Evolutionary conservation across 1,140 invertebrate species (phyloP).

Genomic region (Plodia interpunctella): DNA sequence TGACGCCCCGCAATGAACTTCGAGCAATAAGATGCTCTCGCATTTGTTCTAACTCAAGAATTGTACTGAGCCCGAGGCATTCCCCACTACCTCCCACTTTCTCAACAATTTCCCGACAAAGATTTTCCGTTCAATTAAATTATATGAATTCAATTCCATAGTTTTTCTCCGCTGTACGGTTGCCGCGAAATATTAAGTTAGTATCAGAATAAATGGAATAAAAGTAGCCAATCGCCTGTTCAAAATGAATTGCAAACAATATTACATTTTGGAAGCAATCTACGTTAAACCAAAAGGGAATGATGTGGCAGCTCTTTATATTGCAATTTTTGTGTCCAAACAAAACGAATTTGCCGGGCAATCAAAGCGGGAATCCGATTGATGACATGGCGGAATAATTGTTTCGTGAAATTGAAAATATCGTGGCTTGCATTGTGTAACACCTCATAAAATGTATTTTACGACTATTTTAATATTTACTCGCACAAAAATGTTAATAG

Average conservation of each 20-base stretch:
- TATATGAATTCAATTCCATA: constrained; percentile 44
- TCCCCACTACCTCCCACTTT: constrained; percentile 42
- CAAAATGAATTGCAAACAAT: constrained; percentile 75
- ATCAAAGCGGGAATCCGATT: constrained; percentile 76
- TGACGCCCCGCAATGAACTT: constrained; percentile 25
- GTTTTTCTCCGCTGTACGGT: constrained; percentile 20
- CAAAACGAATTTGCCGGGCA: constrained; percentile 76
- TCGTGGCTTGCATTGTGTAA: constrained; percentile 57
- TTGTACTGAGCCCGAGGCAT: constrained; percentile 18
- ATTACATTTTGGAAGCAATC: constrained; percentile 75
- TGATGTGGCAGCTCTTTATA: constrained; percentile 77
- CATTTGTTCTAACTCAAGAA: constrained; percentile 9
- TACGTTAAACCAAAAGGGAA: constrained; percentile 76
- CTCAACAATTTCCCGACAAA: constrained; percentile 52
- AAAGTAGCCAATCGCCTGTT: constrained; percentile 69
- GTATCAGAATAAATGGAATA: constrained; percentile 54
- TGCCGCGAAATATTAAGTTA: constrained; percentile 49
- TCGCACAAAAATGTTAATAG: neutral
- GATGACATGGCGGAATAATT: constrained; percentile 77
- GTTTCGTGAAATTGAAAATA: constrained; percentile 77
- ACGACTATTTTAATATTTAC: constrained; percentile 2
- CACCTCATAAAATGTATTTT: constrained; percentile 46
- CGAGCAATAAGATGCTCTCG: constrained; percentile 7
- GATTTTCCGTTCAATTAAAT: constrained; percentile 63
- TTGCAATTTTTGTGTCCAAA: constrained; percentile 77